phyloP scores from a whole-genome alignment of 2,888 invertebrate genomes.

The Trissonchulus latispiculum region DNA sequence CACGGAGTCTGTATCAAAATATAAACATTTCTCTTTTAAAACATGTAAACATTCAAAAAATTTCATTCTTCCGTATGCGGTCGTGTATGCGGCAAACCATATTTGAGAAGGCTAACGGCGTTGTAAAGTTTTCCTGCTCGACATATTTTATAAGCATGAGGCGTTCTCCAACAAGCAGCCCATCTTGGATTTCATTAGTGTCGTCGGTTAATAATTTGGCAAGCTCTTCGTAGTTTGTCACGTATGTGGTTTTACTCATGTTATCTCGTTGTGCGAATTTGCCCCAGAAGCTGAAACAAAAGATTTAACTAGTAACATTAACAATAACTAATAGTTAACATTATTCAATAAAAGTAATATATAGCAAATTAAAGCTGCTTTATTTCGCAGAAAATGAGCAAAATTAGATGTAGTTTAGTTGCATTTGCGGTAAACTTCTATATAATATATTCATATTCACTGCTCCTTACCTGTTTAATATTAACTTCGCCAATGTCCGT shows the following conservation, averaged over 20 bases:
- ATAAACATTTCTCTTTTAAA: background rate
- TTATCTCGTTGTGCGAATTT: slow-evolving; percentile 17
- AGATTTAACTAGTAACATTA: too few relatives aligned
- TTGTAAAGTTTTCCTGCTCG: background rate
- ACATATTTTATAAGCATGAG: background rate
- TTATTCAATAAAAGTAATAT: too few relatives aligned
- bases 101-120: background rate
- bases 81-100: slow-evolving; percentile 42
- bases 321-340: too few relatives aligned
- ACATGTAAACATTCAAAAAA: slow-evolving; percentile 33
- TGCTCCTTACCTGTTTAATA: slow-evolving; percentile 28
- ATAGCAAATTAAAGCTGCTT: too few relatives aligned
- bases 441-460: too few relatives aligned
- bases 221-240: background rate
- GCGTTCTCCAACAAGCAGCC: slow-evolving; percentile 19
- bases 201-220: slow-evolving; percentile 20
- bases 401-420: too few relatives aligned
- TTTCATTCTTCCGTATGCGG: slow-evolving; percentile 39
- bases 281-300: slow-evolving; percentile 34
- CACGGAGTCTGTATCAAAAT: slow-evolving; percentile 42
- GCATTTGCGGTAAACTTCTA: too few relatives aligned
- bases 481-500: slow-evolving; percentile 13
- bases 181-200: background rate
- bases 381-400: too few relatives aligned
- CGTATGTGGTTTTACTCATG: background rate